Conservation (phyloP, 2,113 vertebrate genomes). For the Dromaius novaehollandiae region DNA sequence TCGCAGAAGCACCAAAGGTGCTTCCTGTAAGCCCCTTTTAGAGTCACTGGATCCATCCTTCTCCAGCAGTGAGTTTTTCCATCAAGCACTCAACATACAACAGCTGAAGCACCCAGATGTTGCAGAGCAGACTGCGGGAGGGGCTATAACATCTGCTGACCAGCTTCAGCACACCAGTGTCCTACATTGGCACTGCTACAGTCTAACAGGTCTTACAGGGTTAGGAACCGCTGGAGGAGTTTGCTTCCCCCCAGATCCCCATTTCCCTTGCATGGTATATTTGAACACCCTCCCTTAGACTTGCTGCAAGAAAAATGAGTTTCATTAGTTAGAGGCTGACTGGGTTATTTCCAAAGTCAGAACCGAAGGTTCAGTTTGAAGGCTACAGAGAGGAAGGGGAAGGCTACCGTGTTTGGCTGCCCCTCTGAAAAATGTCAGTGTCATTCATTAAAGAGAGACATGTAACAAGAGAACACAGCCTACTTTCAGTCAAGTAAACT, state of each 20-base stretch:
- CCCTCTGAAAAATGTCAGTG: neutral
- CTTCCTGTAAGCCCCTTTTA: neutral
- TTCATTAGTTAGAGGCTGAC: neutral
- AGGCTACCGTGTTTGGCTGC: fast-evolving
- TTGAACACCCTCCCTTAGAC: neutral
- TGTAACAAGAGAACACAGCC: neutral
- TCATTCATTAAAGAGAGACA: neutral
- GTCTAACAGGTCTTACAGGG: neutral
- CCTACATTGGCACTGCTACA: neutral
- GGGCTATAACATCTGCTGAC: fast-evolving
- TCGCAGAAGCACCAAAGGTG: neutral
- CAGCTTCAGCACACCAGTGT: neutral
- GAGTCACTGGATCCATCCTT: neutral
- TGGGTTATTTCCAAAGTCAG: neutral
- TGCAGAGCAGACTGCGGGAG: neutral
- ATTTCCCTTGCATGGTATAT: neutral
- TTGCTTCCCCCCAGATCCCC: neutral
- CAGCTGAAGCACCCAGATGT: neutral
- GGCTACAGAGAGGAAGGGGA: neutral
- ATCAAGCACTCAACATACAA: no score
- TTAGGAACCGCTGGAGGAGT: neutral
- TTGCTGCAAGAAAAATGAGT: neutral
- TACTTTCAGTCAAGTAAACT: neutral
- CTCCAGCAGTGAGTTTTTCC: neutral
- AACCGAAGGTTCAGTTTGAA: neutral